phyloP scores from a whole-genome alignment of 53 echinoderm and acorn worm genomes.

The Arbacia lixula region DNA sequence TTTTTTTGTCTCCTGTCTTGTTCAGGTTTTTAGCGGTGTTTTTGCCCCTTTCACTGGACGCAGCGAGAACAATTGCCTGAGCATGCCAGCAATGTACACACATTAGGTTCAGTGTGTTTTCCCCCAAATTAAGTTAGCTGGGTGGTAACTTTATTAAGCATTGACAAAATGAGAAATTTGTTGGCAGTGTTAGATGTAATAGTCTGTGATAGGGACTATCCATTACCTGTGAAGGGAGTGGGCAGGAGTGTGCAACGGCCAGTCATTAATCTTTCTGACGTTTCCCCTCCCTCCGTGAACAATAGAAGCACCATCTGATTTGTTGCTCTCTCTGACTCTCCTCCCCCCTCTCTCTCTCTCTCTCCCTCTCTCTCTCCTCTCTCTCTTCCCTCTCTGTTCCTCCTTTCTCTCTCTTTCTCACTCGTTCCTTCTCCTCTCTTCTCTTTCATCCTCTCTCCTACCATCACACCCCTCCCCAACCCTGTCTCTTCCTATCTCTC shows the following conservation, averaged over 20 bases:
- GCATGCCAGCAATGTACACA: slow-evolving; percentile 19
- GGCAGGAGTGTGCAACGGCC: slow-evolving; percentile 11
- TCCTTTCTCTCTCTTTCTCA: neutral
- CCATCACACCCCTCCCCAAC: neutral
- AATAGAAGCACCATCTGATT: neutral
- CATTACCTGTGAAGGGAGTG: neutral
- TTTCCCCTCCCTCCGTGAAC: neutral
- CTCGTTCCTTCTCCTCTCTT: neutral
- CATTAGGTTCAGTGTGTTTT: neutral
- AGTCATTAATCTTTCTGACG: slow-evolving; percentile 38
- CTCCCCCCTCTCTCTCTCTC: neutral
- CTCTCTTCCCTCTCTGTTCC: neutral
- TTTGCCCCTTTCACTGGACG: neutral
- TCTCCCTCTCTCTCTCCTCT: neutral
- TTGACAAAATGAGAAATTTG: slow-evolving; percentile 32
- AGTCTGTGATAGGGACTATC: slow-evolving; percentile 41
- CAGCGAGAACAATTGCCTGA: slow-evolving; percentile 44
- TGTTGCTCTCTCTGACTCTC: neutral
- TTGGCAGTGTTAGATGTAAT: slow-evolving; percentile 48
- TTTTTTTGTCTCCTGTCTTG: neutral
- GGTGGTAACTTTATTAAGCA: slow-evolving; percentile 20
- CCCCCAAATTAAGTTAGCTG: slow-evolving; percentile 4
- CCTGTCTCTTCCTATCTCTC: slow-evolving; percentile 1
- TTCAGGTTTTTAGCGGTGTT: too few relatives aligned
- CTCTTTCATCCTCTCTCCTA: neutral